A percentile compares a stretch with the other conserved stretches of the same genome.
phyloP scores from a whole-genome alignment of 2,797 vertebrate genomes.

The Lithobates pipiens region DNA sequence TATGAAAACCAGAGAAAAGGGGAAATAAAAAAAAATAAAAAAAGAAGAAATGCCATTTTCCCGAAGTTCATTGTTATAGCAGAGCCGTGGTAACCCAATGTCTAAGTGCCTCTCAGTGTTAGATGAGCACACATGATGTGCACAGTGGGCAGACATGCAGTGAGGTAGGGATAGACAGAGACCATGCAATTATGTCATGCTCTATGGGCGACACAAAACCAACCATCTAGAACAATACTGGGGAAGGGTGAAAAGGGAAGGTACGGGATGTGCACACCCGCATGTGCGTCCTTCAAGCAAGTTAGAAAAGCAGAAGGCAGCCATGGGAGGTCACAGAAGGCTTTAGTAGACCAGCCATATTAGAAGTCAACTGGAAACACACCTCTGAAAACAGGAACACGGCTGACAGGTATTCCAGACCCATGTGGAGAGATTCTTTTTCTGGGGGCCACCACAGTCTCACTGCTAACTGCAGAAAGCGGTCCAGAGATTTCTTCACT shows the following conservation, averaged over 20 bases:
- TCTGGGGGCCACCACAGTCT: not conserved
- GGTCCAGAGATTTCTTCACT: conserved; percentile 12
- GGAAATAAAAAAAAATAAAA: not conserved
- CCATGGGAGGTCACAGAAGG: conserved; percentile 64
- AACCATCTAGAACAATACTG: conserved; percentile 10
- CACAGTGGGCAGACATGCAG: conserved; percentile 22
- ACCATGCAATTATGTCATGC: conserved; percentile 70
- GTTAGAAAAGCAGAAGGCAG: conserved; percentile 55
- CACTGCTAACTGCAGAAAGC: conserved; percentile 19
- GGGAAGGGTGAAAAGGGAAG: conserved; percentile 48
- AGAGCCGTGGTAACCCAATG: not conserved
- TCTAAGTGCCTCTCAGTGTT: conserved; percentile 13
- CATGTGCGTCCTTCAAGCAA: conserved; percentile 64
- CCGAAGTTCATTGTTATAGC: not conserved
- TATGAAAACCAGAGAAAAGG: not conserved
- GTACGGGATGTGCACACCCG: not conserved
- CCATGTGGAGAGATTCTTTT: conserved; percentile 58
- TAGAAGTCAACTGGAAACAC: conserved; percentile 63
- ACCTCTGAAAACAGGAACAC: conserved; percentile 77
- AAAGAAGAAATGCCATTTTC: too few relatives aligned
- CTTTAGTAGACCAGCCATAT: conserved; percentile 60
- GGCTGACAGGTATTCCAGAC: conserved; percentile 68
- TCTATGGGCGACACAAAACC: conserved; percentile 23
- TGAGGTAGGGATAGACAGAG: conserved; percentile 42
- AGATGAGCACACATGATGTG: conserved; percentile 28